phyloP scores from a whole-genome alignment of 2,113 vertebrate genomes.

The Tiliqua scincoides region DNA sequence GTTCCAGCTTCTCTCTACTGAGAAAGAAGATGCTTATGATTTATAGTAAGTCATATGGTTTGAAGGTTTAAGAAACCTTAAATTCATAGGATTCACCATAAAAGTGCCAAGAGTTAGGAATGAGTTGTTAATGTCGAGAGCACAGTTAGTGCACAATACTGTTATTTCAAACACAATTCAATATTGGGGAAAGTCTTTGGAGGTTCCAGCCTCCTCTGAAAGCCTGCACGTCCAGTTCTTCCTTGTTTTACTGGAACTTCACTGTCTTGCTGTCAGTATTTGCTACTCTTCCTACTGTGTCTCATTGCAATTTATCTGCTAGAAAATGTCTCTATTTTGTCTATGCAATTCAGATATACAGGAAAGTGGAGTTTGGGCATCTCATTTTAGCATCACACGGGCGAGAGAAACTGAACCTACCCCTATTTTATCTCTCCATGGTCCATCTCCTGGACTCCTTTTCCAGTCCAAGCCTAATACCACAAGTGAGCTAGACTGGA shows the following conservation, averaged over 20 bases:
- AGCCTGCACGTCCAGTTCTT: neutral
- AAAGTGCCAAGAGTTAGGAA: slow-evolving; percentile 23
- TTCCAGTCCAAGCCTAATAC: neutral
- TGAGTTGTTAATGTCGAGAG: slow-evolving; percentile 24
- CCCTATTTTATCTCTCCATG: neutral
- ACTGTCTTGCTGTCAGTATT: fast-evolving
- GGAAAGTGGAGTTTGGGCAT: neutral
- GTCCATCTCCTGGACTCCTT: neutral
- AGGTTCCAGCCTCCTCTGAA: neutral
- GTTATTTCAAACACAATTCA: neutral
- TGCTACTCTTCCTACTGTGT: fast-evolving
- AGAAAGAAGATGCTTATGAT: slow-evolving; percentile 17
- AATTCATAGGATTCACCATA: slow-evolving; percentile 13
- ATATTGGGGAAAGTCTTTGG: neutral
- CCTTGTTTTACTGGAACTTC: neutral
- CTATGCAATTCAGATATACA: neutral
- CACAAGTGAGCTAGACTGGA: neutral
- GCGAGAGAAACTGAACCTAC: neutral
- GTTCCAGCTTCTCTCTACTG: neutral
- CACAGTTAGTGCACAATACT: neutral
- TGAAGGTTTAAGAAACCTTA: slow-evolving; percentile 13
- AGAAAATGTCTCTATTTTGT: neutral
- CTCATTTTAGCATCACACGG: neutral
- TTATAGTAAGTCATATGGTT: slow-evolving; percentile 13
- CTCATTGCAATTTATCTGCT: neutral